These are phyloP conservation scores for Propithecus perrieri DNA, from an alignment of 2,797 vertebrate species.

Conservation along the genomic window DNA sequence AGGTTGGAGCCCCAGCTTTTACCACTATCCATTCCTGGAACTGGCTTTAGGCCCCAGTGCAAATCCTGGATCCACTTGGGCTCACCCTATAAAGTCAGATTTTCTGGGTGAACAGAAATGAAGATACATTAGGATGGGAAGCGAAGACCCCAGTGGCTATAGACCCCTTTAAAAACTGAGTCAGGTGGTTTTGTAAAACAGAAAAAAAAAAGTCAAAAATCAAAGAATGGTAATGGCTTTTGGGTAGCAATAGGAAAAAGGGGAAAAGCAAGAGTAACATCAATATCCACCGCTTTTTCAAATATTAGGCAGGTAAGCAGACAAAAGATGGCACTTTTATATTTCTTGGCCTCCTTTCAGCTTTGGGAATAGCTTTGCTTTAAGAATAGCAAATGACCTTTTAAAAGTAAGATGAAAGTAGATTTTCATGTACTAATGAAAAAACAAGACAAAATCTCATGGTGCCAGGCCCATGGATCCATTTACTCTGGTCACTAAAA, in stretches of 20 bases:
- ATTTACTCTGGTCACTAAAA: neutral
- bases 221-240: neutral
- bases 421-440: neutral
- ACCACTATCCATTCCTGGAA: neutral
- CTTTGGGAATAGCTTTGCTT: neutral
- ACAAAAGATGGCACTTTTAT: neutral
- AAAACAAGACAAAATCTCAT: neutral
- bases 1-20: neutral
- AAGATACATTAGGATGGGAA: neutral
- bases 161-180: neutral
- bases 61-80: neutral
- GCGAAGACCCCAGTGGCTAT: neutral
- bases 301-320: neutral
- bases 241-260: neutral
- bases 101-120: neutral
- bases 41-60: neutral
- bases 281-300: neutral
- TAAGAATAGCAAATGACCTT: neutral
- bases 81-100: neutral
- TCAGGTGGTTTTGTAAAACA: neutral
- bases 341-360: neutral
- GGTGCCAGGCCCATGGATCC: neutral
- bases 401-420: constrained; percentile 21
- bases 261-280: neutral
- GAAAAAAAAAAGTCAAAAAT: neutral